Evolutionary conservation across 2,113 vertebrate genomes (phyloP), one percentile per base, ranked within the genome.

Genomic region (Nesoenas mayeri): DNA sequence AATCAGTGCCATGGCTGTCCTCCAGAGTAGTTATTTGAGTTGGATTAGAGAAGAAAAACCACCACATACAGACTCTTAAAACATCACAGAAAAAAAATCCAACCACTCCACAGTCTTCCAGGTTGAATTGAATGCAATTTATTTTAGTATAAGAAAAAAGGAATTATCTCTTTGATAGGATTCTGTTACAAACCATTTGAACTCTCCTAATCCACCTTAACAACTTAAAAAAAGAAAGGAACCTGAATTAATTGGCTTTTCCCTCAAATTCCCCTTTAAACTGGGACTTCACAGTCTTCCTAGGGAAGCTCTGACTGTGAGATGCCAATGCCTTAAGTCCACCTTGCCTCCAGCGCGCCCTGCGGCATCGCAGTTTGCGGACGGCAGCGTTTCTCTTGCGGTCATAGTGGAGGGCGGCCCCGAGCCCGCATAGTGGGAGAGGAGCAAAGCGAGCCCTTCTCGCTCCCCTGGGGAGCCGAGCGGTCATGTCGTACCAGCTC

Each of bases 401-500:
- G 18, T 10, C 28, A 3, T 25, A 21, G 34, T 29, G 8, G 24
- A 8, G 14, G 12, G 15, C 15, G 54, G 31, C 20, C 29, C 44
- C 29, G 48, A n/a, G 18, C 51, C 14, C 17, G 11, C 22, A 3
- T 44, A 14, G 38, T 24, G 12, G 51, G 15, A 31, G 26, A 5
- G 28, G 26, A 15, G 12, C 25, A 2, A 19, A 3, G 31, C 12
- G 7, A 24, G 8, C 32, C 24, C n/a, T 1, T 5, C 20, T 22
- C 14, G 17, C 15, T 1, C 17, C 22, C 1, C 11, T 47, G 56
- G 12, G 19, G 15, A n/a, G 28, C 71, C 26, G 36, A 4, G 66
- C 51, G 20, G 66, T 4, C 32, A 85, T 34, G 96, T 66, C 15
- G 75, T 89, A 85, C 42, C 91, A 89, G 95, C 94, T 40, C 95